Evolutionary conservation across 2,888 invertebrate species (phyloP).

Genomic region (Salticus scenicus): DNA sequence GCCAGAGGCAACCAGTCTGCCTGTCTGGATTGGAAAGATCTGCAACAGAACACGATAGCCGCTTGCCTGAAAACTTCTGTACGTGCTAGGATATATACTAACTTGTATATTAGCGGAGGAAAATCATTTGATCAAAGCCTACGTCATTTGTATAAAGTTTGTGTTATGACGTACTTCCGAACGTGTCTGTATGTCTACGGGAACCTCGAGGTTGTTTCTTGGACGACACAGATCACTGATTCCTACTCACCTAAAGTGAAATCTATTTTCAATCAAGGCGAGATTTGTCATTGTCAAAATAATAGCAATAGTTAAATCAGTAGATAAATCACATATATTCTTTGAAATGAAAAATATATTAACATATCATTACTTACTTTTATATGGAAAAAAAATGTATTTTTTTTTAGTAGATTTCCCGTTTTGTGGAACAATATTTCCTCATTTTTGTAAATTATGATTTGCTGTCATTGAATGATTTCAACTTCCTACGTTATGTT

Average conservation of each 20-base stretch:
- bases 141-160: neutral
- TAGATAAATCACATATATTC: too few relatives aligned
- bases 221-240: neutral
- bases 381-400: too few relatives aligned
- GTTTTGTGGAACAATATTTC: too few relatives aligned
- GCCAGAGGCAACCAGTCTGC: conserved; percentile 57
- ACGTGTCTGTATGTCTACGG: neutral
- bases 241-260: neutral
- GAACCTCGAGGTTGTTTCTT: neutral
- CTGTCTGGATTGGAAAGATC: conserved; percentile 39
- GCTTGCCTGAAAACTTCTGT: conserved; percentile 22
- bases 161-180: neutral
- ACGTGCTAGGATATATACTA: conserved; percentile 23
- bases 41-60: conserved; percentile 13
- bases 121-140: conserved; percentile 22
- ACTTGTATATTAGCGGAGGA: neutral
- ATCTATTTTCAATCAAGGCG: neutral
- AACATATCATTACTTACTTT: too few relatives aligned
- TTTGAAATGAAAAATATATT: too few relatives aligned
- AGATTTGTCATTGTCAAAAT: too few relatives aligned
- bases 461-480: too few relatives aligned
- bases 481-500: too few relatives aligned
- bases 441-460: too few relatives aligned
- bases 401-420: too few relatives aligned
- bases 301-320: too few relatives aligned